Conservation (phyloP, 2,113 vertebrate genomes). For the Toxotes jaculatrix region DNA sequence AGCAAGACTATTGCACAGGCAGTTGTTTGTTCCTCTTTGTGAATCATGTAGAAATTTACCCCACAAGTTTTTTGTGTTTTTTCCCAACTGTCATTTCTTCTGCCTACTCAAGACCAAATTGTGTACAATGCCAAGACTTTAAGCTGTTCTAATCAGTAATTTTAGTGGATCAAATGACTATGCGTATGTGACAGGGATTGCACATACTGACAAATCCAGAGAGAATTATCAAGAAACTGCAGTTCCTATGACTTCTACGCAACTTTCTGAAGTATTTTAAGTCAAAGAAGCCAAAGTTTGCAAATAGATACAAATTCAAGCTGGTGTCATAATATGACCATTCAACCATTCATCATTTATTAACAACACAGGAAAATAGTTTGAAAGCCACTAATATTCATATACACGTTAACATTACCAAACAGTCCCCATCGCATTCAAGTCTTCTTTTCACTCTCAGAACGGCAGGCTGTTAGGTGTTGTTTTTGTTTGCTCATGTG, state of each 20-base stretch:
- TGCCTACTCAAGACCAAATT: not conserved
- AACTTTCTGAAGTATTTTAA: not conserved
- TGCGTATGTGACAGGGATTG: not conserved
- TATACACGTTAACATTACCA: slow-evolving; percentile 4
- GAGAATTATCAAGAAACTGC: not conserved
- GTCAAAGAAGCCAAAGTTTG: not conserved
- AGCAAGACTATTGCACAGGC: not conserved
- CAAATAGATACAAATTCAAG: not conserved
- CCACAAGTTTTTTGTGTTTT: not conserved
- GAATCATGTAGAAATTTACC: not conserved
- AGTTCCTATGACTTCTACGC: not conserved
- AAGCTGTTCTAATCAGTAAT: not conserved
- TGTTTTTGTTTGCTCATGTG: not conserved
- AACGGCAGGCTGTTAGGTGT: slow-evolving; percentile 3
- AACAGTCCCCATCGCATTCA: slow-evolving; percentile 20
- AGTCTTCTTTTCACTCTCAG: slow-evolving; percentile 11
- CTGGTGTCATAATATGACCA: not conserved
- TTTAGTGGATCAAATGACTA: not conserved
- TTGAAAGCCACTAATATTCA: slow-evolving; percentile 25
- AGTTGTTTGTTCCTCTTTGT: not conserved
- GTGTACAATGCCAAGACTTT: not conserved
- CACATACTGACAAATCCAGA: not conserved
- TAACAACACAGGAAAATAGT: slow-evolving; percentile 41
- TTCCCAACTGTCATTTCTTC: not conserved
- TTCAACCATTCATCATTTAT: slow-evolving; percentile 23